These are phyloP conservation scores for Maniola jurtina DNA, from an alignment of 1,140 invertebrate species.

Conservation along the genomic window DNA sequence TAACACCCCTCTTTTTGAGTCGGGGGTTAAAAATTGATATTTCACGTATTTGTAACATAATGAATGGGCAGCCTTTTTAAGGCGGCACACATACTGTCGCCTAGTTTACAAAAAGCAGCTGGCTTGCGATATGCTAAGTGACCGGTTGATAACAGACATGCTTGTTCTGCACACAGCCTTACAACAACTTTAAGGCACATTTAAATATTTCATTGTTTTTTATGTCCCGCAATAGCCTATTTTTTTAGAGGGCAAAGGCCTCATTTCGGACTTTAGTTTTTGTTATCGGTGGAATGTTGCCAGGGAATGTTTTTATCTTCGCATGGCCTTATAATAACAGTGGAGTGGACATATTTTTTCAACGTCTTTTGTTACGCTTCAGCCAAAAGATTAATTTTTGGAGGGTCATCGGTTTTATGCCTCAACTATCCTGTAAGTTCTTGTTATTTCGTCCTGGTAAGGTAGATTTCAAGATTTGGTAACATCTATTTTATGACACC, in stretches of 20 bases:
- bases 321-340: constrained; percentile 13
- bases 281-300: constrained; percentile 29
- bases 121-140: constrained; percentile 67
- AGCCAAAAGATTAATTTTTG: too few relatives aligned
- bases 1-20: too few relatives aligned
- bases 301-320: constrained; percentile 23
- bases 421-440: too few relatives aligned
- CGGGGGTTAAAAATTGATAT: too few relatives aligned
- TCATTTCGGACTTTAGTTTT: constrained; percentile 31
- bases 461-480: too few relatives aligned
- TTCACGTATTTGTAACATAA: not conserved
- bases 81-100: constrained; percentile 46
- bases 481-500: too few relatives aligned
- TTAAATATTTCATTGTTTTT: constrained; percentile 44
- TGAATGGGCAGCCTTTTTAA: constrained; percentile 44
- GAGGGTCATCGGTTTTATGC: too few relatives aligned
- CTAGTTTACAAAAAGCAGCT: constrained; percentile 63
- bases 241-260: constrained; percentile 31
- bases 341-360: constrained; percentile 8
- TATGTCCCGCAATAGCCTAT: constrained; percentile 28
- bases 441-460: too few relatives aligned
- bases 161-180: constrained; percentile 40
- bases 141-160: constrained; percentile 66
- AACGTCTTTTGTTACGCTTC: not conserved
- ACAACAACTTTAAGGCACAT: constrained; percentile 42